Percentiles rank a stretch among this genome's conserved stretches.
These are phyloP conservation scores for Geotrypetes seraphini DNA, from an alignment of 2,797 vertebrate genomes.

Conservation along the genomic window DNA sequence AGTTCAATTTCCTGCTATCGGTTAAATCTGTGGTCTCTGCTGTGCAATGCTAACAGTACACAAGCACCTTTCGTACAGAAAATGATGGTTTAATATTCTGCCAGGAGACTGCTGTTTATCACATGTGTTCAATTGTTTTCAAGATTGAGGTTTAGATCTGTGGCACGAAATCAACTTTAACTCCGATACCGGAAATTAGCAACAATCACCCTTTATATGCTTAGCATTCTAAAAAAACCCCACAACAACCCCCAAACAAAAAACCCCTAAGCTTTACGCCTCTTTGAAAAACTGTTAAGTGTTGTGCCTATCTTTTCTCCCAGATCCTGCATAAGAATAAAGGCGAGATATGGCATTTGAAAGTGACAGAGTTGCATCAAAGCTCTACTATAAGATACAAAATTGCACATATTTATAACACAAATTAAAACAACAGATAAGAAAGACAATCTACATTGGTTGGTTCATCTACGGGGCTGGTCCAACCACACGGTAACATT, in stretches of 20 bases:
- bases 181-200: too few relatives aligned
- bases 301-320: conserved; percentile 14
- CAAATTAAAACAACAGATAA: conserved; percentile 43
- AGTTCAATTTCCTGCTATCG: conserved; percentile 72
- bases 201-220: not conserved
- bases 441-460: too few relatives aligned
- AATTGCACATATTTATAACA: conserved; percentile 37
- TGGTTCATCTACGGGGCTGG: too few relatives aligned
- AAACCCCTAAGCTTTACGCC: conserved; percentile 1
- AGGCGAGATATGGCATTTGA: conserved; percentile 26
- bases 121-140: too few relatives aligned
- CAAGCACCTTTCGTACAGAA: too few relatives aligned
- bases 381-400: conserved; percentile 37
- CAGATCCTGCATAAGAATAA: conserved; percentile 28
- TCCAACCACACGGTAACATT: too few relatives aligned
- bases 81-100: too few relatives aligned
- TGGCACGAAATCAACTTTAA: too few relatives aligned
- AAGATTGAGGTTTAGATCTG: too few relatives aligned
- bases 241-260: too few relatives aligned
- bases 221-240: conserved; percentile 4
- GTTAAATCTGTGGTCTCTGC: conserved; percentile 48
- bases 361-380: conserved; percentile 42
- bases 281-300: conserved; percentile 8
- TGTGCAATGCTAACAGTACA: too few relatives aligned
- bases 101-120: too few relatives aligned